A percentile compares a stretch with the other conserved stretches of the same genome.
Evolutionary conservation across 1,140 invertebrate genomes (phyloP).

Genomic region (Bombus vancouverensis): DNA sequence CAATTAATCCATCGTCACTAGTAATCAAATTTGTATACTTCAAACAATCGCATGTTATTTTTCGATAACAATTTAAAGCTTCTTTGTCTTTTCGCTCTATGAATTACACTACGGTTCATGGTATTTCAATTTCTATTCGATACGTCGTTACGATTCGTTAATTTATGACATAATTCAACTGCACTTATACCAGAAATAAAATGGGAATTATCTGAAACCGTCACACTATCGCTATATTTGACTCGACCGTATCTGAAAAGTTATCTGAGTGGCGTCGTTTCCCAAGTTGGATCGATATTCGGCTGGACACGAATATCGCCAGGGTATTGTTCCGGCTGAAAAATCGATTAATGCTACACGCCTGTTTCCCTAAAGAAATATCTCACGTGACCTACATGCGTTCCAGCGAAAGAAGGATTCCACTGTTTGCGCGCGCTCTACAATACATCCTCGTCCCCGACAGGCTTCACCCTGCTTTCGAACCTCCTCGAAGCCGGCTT

Average conservation of each 20-base stretch:
- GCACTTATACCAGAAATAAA: too few species aligned
- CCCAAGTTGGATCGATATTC: constrained; percentile 14
- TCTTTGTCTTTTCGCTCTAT: too few species aligned
- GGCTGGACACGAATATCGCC: constrained; percentile 24
- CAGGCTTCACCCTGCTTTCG: constrained; percentile 28
- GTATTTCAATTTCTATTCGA: too few species aligned
- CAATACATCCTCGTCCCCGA: constrained; percentile 40
- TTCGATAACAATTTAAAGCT: too few species aligned
- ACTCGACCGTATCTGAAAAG: neutral
- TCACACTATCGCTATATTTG: neutral
- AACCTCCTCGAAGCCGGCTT: constrained; percentile 49
- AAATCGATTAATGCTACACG: constrained; percentile 21
- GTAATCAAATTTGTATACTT: too few species aligned
- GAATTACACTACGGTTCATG: too few species aligned
- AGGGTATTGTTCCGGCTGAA: constrained; percentile 13
- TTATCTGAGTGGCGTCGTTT: neutral
- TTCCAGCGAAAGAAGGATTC: constrained; percentile 52
- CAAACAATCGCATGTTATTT: too few species aligned
- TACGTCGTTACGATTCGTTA: too few species aligned
- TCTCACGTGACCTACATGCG: constrained; percentile 42
- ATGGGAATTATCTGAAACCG: neutral
- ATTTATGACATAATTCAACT: too few species aligned
- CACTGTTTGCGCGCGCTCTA: constrained; percentile 56
- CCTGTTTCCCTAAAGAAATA: constrained; percentile 28
- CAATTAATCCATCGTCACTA: too few species aligned